phyloP scores from a whole-genome alignment of 2,113 vertebrate genomes.

The Nannospalax galili region DNA sequence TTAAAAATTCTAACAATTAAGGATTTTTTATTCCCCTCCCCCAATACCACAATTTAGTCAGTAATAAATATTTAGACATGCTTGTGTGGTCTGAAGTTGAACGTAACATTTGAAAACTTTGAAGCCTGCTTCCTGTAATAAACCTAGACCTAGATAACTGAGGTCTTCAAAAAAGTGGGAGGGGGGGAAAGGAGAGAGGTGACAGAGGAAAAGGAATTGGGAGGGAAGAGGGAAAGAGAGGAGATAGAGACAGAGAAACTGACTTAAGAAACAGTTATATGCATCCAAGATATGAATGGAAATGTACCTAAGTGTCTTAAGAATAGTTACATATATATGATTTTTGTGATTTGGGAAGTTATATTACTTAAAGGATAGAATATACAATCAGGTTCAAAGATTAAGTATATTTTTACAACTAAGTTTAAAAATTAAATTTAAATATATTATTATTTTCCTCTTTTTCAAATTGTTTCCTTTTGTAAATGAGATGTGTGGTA shows the following conservation, averaged over 20 bases:
- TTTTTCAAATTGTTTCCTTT: neutral
- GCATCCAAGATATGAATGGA: neutral
- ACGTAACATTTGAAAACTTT: neutral
- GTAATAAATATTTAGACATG: neutral
- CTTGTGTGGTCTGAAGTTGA: neutral
- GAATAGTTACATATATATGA: neutral
- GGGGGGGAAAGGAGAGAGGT: too few relatives aligned
- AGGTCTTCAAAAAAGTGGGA: neutral
- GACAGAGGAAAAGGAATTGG: accelerated
- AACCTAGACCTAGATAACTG: neutral
- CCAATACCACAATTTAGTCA: neutral
- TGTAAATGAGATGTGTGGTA: neutral
- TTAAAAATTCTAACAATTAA: constrained; percentile 3
- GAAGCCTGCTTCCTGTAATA: neutral
- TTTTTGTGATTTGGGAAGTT: neutral
- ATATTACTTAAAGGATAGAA: neutral
- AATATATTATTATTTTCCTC: too few relatives aligned
- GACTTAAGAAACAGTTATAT: neutral
- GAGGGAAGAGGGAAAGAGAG: too few relatives aligned
- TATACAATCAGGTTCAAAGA: neutral
- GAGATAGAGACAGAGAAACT: neutral
- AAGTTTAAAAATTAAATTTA: neutral
- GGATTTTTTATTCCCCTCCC: neutral
- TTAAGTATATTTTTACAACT: neutral
- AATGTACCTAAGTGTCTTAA: neutral